Evolutionary conservation across 2,888 invertebrate species (phyloP).

Genomic region (Ectemnius lituratus): DNA sequence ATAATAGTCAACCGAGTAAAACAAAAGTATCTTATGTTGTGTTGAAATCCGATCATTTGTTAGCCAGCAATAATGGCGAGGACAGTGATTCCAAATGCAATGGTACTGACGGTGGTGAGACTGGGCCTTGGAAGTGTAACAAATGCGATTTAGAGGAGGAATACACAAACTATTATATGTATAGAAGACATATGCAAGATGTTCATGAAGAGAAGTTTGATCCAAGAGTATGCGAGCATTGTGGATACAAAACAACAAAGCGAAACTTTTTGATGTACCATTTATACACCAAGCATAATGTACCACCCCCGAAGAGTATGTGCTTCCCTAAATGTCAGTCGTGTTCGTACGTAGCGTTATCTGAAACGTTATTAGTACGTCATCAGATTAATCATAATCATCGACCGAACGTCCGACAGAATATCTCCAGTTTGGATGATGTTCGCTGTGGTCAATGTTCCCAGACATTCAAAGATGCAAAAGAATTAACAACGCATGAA

Average conservation of each 20-base stretch:
- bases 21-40: conserved; percentile 79
- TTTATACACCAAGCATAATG: conserved; percentile 88
- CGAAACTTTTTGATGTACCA: conserved; percentile 88
- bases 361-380: conserved; percentile 83
- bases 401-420: conserved; percentile 59
- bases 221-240: conserved; percentile 89
- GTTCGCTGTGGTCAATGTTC: conserved; percentile 68
- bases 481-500: conserved; percentile 70
- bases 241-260: conserved; percentile 87
- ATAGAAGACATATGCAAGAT: conserved; percentile 89
- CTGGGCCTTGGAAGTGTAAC: conserved; percentile 89
- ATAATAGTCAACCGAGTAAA: conserved; percentile 65
- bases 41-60: conserved; percentile 76
- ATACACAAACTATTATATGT: conserved; percentile 88
- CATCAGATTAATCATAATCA: conserved; percentile 84
- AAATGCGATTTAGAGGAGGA: conserved; percentile 82
- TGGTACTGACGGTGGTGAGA: conserved; percentile 57
- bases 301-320: conserved; percentile 84
- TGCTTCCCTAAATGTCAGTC: conserved; percentile 88
- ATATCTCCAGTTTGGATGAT: conserved; percentile 56
- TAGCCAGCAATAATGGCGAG: conserved; percentile 63
- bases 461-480: conserved; percentile 65
- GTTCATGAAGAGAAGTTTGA: conserved; percentile 89
- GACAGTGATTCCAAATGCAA: conserved; percentile 52
- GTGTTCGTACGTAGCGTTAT: conserved; percentile 88